These are phyloP conservation scores for Gadopsis marmoratus DNA, from an alignment of 2,797 vertebrate species.

Conservation along the genomic window DNA sequence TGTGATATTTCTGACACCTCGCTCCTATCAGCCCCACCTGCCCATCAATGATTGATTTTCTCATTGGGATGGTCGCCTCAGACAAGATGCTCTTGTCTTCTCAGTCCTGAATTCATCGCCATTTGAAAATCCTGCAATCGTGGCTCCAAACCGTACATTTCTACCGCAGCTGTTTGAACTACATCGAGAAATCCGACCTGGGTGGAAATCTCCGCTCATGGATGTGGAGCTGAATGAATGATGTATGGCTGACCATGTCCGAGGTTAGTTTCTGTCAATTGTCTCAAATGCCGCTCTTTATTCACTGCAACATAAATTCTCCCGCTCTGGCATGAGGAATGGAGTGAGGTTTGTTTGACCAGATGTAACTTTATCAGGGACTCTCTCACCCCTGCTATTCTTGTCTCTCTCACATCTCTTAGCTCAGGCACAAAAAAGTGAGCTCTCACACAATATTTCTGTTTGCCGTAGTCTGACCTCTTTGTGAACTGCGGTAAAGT, in stretches of 20 bases:
- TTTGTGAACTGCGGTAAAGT: slow-evolving; percentile 85
- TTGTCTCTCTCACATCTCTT: slow-evolving; percentile 76
- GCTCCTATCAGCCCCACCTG: slow-evolving; percentile 59
- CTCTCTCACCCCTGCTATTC: slow-evolving; percentile 68
- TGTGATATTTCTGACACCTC: slow-evolving; percentile 69
- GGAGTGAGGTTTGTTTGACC: slow-evolving; percentile 82
- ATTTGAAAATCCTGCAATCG: slow-evolving; percentile 25
- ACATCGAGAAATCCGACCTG: slow-evolving; percentile 61
- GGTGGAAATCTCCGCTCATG: slow-evolving; percentile 54
- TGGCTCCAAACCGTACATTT: slow-evolving; percentile 36
- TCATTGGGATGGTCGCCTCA: slow-evolving; percentile 53
- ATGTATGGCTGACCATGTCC: slow-evolving; percentile 68
- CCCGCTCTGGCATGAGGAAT: slow-evolving; percentile 74
- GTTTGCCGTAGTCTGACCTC: slow-evolving; percentile 86
- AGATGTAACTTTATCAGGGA: slow-evolving; percentile 83
- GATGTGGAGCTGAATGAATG: slow-evolving; percentile 70
- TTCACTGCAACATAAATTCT: slow-evolving; percentile 72
- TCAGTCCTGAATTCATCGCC: slow-evolving; percentile 44
- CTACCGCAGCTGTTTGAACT: slow-evolving; percentile 58
- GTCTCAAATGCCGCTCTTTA: slow-evolving; percentile 71
- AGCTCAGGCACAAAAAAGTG: slow-evolving; percentile 74
- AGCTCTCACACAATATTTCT: slow-evolving; percentile 85
- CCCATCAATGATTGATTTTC: slow-evolving; percentile 66
- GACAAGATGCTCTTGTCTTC: slow-evolving; percentile 38
- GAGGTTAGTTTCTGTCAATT: slow-evolving; percentile 79